Conservation (phyloP, 2,888 invertebrate genomes). For the Actias luna region DNA sequence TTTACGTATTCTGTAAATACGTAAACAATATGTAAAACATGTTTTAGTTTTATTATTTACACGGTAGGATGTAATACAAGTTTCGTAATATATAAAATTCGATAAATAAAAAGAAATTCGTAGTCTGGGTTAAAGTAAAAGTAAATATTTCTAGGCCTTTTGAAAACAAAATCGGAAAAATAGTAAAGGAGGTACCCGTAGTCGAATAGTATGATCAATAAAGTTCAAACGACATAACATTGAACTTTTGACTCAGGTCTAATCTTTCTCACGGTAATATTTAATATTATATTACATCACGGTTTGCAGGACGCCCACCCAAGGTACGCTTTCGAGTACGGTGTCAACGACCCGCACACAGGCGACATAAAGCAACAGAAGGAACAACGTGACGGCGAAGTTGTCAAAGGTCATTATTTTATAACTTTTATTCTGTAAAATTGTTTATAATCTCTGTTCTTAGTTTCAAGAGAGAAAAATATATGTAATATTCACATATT, state of each 20-base stretch:
- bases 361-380: slow-evolving; percentile 88
- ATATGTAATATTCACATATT: not conserved
- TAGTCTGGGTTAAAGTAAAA: not conserved
- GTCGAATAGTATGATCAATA: slow-evolving; percentile 13
- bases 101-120: not conserved
- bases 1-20: no score
- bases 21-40: no score
- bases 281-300: slow-evolving; percentile 30
- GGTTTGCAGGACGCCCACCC: slow-evolving; percentile 83
- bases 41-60: no score
- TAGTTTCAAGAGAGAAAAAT: not conserved
- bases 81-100: no score
- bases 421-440: not conserved
- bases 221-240: slow-evolving; percentile 15
- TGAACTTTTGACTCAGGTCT: slow-evolving; percentile 42
- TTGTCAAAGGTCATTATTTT: slow-evolving; percentile 81
- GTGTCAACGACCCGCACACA: slow-evolving; percentile 87
- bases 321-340: slow-evolving; percentile 87
- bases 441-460: not conserved
- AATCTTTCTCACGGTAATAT: slow-evolving; percentile 56
- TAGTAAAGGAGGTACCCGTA: not conserved
- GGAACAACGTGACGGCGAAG: slow-evolving; percentile 87
- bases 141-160: not conserved
- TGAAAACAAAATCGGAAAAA: not conserved
- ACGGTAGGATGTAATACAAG: no score